phyloP scores from a whole-genome alignment of 2,888 invertebrate genomes.

The Masnerella sp. region DNA sequence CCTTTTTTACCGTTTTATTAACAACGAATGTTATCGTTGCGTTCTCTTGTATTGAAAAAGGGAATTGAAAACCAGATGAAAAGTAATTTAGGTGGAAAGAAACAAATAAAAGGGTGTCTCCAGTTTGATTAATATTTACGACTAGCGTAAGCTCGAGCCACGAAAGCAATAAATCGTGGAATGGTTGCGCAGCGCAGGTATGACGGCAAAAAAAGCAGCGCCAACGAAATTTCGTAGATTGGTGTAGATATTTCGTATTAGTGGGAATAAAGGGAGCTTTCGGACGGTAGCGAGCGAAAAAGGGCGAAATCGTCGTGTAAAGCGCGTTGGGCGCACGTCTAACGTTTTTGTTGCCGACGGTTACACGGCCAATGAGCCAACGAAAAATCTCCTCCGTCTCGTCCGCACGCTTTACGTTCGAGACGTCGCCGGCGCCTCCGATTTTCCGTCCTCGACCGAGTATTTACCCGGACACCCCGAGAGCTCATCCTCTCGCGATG shows the following conservation, averaged over 20 bases:
- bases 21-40: no score
- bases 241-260: conserved; percentile 54
- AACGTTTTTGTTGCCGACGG: conserved; percentile 64
- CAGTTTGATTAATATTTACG: conserved; percentile 20
- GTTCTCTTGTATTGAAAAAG: no score
- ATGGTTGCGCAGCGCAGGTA: conserved; percentile 10
- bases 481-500: conserved; percentile 41
- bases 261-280: conserved; percentile 42
- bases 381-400: conserved; percentile 65
- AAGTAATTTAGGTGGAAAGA: no score
- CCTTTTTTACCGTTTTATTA: no score
- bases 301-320: conserved; percentile 48
- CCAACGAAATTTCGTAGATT: conserved; percentile 44
- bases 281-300: conserved; percentile 34
- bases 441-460: conserved; percentile 53
- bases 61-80: no score
- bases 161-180: conserved; percentile 24
- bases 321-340: conserved; percentile 60
- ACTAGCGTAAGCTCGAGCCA: background rate
- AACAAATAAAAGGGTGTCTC: conserved; percentile 7
- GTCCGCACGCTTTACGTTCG: conserved; percentile 45
- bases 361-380: conserved; percentile 68
- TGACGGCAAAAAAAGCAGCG: conserved; percentile 29
- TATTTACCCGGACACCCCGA: conserved; percentile 56
- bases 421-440: conserved; percentile 36